Evolutionary conservation across 30 jellyfish, hydroid and myxozoan genomes (phyloP), one percentile per base, ranked within the genome.

Genomic region (Turritopsis dohrnii): DNA sequence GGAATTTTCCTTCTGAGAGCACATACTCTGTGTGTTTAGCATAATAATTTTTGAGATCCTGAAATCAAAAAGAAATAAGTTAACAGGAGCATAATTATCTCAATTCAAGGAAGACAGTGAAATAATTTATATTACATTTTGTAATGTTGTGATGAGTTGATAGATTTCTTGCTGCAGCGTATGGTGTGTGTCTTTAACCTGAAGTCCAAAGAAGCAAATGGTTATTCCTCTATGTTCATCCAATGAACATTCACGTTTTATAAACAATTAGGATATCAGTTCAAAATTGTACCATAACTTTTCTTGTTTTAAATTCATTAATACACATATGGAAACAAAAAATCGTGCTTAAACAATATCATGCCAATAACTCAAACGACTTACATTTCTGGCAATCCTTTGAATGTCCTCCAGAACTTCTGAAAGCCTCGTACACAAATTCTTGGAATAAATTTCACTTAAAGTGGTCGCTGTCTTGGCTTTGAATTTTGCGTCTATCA

Each of bases 401-500:
- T 74, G 81, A 52, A 94, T 73, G 73, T 94, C 99, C 28, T 94
- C 99, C 24, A 81, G 71, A 73, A 94, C 28, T 65, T 94, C 99
- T 25, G 75, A 52, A 28, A 94, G 84, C 23, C 99, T 76, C 0
- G 87, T 66, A 24, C 89, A 94, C 9, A 94, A 65, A 79, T 94
- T 94, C 75, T 94, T 94, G 20, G 84, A 8, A n/a, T 86, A 80
- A 20, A 94, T 84, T 53, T 94, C 99, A 71, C 99, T 82, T 71
- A 94, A 74, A 1, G 87, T 65, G 0, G 96, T 87, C 0, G 94
- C 88, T 0, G 99, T 72, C 65, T 89, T 88, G 18, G 99, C 93
- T 54, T 89, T 94, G 89, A 73, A 89, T 81, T 86, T 94, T 29
- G 99, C 90, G 74, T 94, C 99, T 30, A 85, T 89, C 53, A 94